Conservation (phyloP, 2,113 vertebrate species). For the Xiphias gladius region DNA sequence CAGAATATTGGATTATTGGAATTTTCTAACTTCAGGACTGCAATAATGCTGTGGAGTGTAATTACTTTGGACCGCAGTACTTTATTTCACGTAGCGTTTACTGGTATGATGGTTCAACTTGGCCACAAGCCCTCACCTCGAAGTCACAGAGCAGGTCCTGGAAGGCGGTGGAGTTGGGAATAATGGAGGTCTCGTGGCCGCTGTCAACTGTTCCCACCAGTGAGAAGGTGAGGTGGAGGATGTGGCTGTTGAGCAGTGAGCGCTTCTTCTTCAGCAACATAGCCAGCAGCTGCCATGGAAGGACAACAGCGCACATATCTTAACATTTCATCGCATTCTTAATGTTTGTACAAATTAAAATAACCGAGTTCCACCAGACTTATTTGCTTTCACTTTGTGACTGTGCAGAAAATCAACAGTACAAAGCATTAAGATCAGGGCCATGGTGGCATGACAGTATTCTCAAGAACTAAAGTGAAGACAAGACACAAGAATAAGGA, state of each 20-base stretch:
- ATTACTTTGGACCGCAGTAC: too few species aligned
- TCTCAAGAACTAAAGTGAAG: too few species aligned
- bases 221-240: conserved; percentile 98
- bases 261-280: conserved; percentile 99
- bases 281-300: conserved; percentile 88
- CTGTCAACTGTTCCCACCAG: conserved; percentile 98
- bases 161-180: conserved; percentile 97
- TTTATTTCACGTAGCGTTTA: neutral
- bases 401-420: too few species aligned
- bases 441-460: too few species aligned
- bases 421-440: too few species aligned
- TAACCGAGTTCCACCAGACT: too few species aligned
- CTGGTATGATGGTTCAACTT: neutral
- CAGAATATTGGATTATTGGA: too few species aligned
- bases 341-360: too few species aligned
- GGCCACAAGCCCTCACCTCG: conserved; percentile 84
- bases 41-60: too few species aligned
- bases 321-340: fast-evolving
- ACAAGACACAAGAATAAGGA: too few species aligned
- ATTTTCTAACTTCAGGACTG: too few species aligned
- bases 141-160: conserved; percentile 99
- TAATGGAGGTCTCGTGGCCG: conserved; percentile 98
- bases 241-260: conserved; percentile 96
- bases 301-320: fast-evolving
- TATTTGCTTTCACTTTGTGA: too few species aligned